Evolutionary conservation across 2,888 invertebrate species (phyloP), one percentile per base, ranked within the genome.

Genomic region (Prenolepis imparis): DNA sequence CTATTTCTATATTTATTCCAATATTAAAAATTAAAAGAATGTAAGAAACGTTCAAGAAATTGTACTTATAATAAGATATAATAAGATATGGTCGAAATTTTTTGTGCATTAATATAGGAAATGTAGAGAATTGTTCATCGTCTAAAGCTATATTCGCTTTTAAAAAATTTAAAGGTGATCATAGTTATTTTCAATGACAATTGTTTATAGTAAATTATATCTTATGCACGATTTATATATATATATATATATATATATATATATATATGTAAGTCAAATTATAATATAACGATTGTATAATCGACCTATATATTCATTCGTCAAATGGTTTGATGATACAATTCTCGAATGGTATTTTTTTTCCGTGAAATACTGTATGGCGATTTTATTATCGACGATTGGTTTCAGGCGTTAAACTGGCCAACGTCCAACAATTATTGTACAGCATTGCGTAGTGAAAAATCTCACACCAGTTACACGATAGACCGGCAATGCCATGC

Each of bases 351-450:
- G 66, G 61, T 78, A 77, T 67, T 28, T 61, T 67, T 48, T 85
- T 81, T 64, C 68, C 63, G 84, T 82, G 86, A 89, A 88, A 89
- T 87, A 88, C 63, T 83, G 88, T 70, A 77, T 74, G 84, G 88
- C 73, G 73, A 84, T 86, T 86, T 89, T 83, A 89, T 88, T 89
- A 89, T 86, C 82, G 89, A 83, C 88, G 88, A 89, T 89, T 86
- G 88, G 84, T 89, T 87, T 84, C 83, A 89, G 83, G 86, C 88
- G 89, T 88, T 89, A 89, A 89, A 89, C 86, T 82, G 86, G 66
- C 86, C 83, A 39, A 75, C 59, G 85, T 52, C 80, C 78, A 78
- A 80, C 89, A 88, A 89, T 88, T 89, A 89, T 80, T 57, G 82
- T 75, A 63, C 64, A 70, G 63, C 84, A 88, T 88, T 78, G 73